phyloP scores from a whole-genome alignment of 2,888 invertebrate genomes.

The Eristalinus aeneus region DNA sequence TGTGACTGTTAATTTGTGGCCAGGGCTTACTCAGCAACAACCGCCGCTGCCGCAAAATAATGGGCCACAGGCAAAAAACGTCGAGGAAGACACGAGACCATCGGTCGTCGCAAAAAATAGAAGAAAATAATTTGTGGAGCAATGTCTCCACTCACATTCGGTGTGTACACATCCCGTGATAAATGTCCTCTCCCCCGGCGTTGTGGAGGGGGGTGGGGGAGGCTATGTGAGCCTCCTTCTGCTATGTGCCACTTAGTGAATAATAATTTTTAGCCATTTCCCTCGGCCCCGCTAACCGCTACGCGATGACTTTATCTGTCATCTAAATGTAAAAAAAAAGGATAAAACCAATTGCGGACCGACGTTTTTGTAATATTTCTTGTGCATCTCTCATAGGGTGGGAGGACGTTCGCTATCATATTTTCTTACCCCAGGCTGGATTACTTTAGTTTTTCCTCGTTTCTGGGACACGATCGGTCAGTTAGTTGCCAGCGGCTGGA shows the following conservation, averaged over 20 bases:
- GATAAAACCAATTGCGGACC: conserved; percentile 56
- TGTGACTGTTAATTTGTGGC: conserved; percentile 66
- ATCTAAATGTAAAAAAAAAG: conserved; percentile 53
- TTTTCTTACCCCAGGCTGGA: neutral
- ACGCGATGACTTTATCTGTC: conserved; percentile 67
- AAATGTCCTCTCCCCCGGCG: conserved; percentile 54
- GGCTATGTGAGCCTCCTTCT: neutral
- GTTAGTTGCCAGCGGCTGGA: conserved; percentile 10
- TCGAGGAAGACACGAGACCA: neutral
- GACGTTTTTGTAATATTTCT: conserved; percentile 65
- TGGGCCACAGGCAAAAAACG: conserved; percentile 1
- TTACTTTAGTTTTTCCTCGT: conserved; percentile 15
- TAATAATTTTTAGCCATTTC: conserved; percentile 67
- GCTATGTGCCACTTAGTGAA: conserved; percentile 60
- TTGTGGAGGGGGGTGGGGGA: too few species aligned
- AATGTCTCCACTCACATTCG: conserved; percentile 37
- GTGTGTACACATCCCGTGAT: conserved; percentile 43
- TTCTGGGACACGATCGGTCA: conserved; percentile 52
- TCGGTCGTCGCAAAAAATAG: neutral
- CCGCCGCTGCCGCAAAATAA: conserved; percentile 29
- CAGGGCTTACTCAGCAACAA: conserved; percentile 52
- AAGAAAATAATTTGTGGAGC: conserved; percentile 58
- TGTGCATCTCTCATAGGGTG: conserved; percentile 21
- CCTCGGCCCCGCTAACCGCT: conserved; percentile 38
- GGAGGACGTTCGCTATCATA: neutral